Conservation (phyloP, 1,140 invertebrate genomes). For the Oncopeltus fasciatus region DNA sequence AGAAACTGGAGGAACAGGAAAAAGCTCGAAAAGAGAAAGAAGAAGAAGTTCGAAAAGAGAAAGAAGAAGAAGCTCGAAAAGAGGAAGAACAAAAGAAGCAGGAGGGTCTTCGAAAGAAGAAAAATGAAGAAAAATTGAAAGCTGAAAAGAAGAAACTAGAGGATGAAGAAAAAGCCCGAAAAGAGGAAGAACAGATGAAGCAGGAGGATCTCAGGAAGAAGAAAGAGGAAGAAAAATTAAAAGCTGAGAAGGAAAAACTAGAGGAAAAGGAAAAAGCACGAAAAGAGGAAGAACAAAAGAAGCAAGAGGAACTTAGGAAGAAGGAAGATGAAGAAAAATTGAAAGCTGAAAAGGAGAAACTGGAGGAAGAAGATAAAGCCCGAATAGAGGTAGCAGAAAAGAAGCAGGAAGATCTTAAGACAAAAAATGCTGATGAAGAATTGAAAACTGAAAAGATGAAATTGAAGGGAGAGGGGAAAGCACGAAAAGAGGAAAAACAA, state of each 20-base stretch:
- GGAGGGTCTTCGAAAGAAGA: slow-evolving; percentile 14
- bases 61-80: slow-evolving; percentile 18
- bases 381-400: not conserved
- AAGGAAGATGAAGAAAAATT: slow-evolving; percentile 1
- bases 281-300: too few relatives aligned
- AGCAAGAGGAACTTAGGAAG: too few relatives aligned
- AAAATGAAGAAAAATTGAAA: slow-evolving; percentile 18
- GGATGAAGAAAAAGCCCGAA: slow-evolving; percentile 1
- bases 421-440: slow-evolving; percentile 16
- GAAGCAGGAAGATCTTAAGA: not conserved
- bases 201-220: slow-evolving; percentile 15
- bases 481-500: too few relatives aligned
- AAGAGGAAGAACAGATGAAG: slow-evolving; percentile 18
- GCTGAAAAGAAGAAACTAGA: not conserved
- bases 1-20: too few relatives aligned
- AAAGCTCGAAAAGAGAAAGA: too few relatives aligned
- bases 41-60: slow-evolving; percentile 16
- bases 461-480: not conserved
- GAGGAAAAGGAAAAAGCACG: too few relatives aligned
- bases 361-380: slow-evolving; percentile 8
- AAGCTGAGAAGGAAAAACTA: too few relatives aligned
- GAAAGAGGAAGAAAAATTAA: slow-evolving; percentile 1
- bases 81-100: slow-evolving; percentile 18
- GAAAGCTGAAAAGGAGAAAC: slow-evolving; percentile 8
- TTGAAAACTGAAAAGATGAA: too few relatives aligned